Evolutionary conservation across 2,888 invertebrate genomes (phyloP), one percentile per base, ranked within the genome.

Genomic region (Drosophila fungiperda): DNA sequence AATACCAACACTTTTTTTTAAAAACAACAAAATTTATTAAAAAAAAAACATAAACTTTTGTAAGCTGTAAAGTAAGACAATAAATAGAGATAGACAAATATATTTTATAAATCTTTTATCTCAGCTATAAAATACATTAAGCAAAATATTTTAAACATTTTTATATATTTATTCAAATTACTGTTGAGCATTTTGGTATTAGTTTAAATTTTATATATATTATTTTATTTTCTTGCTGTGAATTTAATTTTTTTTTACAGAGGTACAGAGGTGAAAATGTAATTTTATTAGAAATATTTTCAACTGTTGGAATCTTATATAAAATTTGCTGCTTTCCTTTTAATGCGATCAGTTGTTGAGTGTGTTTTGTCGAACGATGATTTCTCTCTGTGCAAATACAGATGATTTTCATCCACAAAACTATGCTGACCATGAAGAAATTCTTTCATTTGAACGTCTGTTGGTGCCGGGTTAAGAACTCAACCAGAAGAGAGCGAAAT

Each of bases 391-490:
- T 77, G 77, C 7, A 61, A 3, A 8, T 53, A 20, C 71, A 70
- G 75, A 78, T 71, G 78, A 45, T 60, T 53, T 17, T 5, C 17
- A 26, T 54, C 33, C 38, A 82, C 79, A 84, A 87, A 87, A 87
- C 80, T 64, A 53, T 58, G 76, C 55, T 67, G 79, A 81, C 38
- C 73, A 64, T 72, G 53, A 61, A 64, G 78, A 82, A 76, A 71
- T 87, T 83, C 84, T 84, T 87, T 89, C 87, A 87, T 84, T 87
- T 75, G 67, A 61, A 55, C 53, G 81, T 75, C 68, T 67, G 81
- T 68, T 79, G 73, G 73, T 70, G 83, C 62, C 71, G 77, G 73
- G 87, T 67, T 65, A 78, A 84, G 87, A 81, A 62, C 81, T 65
- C 68, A 65, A 23, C 64, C 61, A 20, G 55, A 36, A 42, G 64